Evolutionary conservation across 2,113 vertebrate species (phyloP).

Genomic region (Phyllostomus hastatus): DNA sequence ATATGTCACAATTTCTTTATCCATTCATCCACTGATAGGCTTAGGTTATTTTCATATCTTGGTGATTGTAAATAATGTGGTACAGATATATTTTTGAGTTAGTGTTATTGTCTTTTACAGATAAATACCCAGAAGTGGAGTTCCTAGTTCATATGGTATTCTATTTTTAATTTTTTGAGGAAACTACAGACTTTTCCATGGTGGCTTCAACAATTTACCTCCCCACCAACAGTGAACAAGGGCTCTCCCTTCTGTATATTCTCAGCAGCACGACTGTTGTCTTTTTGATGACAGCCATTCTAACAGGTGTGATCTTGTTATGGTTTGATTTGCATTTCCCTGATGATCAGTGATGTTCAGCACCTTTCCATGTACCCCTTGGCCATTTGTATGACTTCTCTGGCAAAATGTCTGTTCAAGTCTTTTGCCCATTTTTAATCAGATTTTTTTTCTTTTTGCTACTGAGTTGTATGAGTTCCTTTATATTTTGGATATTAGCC

Average conservation of each 20-base stretch:
- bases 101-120: background rate
- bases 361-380: background rate
- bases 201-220: background rate
- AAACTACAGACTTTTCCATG: background rate
- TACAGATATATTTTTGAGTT: background rate
- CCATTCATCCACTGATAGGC: too few relatives aligned
- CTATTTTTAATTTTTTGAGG: background rate
- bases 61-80: background rate
- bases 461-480: background rate
- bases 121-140: background rate
- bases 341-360: background rate
- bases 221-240: background rate
- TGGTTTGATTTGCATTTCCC: background rate
- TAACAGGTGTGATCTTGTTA: background rate
- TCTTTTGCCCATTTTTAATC: background rate
- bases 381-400: background rate
- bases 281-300: background rate
- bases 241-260: background rate
- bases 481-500: background rate
- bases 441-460: background rate
- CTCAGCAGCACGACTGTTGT: background rate
- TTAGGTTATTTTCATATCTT: background rate
- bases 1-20: background rate
- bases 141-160: background rate
- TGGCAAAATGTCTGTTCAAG: background rate